Percentiles rank a stretch among this genome's conserved stretches.
Conservation (phyloP, 2,113 vertebrate species). For the Takifugu bimaculatus region DNA sequence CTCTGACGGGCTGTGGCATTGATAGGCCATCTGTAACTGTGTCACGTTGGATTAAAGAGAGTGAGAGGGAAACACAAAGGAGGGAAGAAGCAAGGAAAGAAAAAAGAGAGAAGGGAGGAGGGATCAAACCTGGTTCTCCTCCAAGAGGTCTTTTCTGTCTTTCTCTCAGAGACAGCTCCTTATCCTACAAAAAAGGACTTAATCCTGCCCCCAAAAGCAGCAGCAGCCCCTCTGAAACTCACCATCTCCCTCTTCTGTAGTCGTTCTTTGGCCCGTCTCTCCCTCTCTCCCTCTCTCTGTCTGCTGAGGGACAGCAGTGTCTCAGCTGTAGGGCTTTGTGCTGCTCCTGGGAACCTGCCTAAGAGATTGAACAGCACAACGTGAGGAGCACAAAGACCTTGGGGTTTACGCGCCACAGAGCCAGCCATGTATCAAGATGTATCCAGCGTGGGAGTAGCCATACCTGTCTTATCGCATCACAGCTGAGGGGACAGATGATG, state of each 20-base stretch:
- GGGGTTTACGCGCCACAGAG: constrained; percentile 52
- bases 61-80: constrained; percentile 67
- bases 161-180: constrained; percentile 65
- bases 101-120: constrained; percentile 37
- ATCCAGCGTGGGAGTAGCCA: constrained; percentile 55
- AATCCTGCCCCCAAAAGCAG: constrained; percentile 52
- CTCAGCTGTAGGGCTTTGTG: constrained; percentile 66
- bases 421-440: constrained; percentile 60
- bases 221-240: constrained; percentile 32
- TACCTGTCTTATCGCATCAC: constrained; percentile 65
- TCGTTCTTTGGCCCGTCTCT: constrained; percentile 6
- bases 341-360: constrained; percentile 65
- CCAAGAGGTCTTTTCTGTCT: constrained; percentile 49
- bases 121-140: constrained; percentile 70
- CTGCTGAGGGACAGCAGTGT: constrained; percentile 56
- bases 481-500: constrained; percentile 52
- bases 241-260: constrained; percentile 23
- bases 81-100: constrained; percentile 60
- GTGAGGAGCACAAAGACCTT: constrained; percentile 61
- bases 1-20: constrained; percentile 78
- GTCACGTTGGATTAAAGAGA: constrained; percentile 81
- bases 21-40: constrained; percentile 84
- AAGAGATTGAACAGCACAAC: constrained; percentile 63
- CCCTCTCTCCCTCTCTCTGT: constrained; percentile 10
- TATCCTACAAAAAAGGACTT: constrained; percentile 70